Evolutionary conservation across 2,888 invertebrate species (phyloP).

Genomic region (Apodemia hepburni): DNA sequence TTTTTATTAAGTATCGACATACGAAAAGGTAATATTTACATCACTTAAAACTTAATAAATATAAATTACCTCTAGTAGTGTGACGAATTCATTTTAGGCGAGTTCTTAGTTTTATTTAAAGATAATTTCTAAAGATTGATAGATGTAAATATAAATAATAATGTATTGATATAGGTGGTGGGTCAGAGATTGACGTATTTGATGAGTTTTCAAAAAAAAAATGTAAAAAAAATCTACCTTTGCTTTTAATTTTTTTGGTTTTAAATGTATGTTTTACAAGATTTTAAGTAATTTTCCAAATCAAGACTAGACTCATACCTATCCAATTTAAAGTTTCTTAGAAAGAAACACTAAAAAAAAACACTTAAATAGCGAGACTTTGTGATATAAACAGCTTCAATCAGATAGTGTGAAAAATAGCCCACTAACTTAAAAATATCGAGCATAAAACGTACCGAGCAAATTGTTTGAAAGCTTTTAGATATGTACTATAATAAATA

Average conservation of each 20-base stretch:
- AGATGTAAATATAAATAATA: too few relatives aligned
- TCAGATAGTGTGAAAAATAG: constrained; percentile 28
- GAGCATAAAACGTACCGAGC: constrained; percentile 28
- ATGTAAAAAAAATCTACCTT: too few relatives aligned
- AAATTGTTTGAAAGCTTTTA: constrained; percentile 38
- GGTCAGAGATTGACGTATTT: too few relatives aligned
- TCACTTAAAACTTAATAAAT: constrained; percentile 42
- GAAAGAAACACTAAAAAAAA: constrained; percentile 30
- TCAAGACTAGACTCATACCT: too few relatives aligned
- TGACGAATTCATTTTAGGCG: constrained; percentile 60
- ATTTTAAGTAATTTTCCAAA: too few relatives aligned
- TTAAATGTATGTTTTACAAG: too few relatives aligned
- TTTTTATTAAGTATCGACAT: too few relatives aligned
- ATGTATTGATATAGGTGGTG: too few relatives aligned
- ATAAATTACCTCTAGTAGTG: constrained; percentile 51
- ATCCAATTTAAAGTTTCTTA: neutral
- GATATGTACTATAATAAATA: constrained; percentile 39
- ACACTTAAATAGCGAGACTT: constrained; percentile 11
- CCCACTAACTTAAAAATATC: constrained; percentile 28
- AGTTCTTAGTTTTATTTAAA: constrained; percentile 38
- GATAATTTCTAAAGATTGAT: too few relatives aligned
- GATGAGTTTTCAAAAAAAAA: too few relatives aligned
- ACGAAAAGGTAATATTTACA: constrained; percentile 20
- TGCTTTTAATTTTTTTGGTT: too few relatives aligned
- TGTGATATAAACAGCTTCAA: constrained; percentile 23